Evolutionary conservation across 2,797 vertebrate genomes (phyloP).

Genomic region (Galaxias olidus): DNA sequence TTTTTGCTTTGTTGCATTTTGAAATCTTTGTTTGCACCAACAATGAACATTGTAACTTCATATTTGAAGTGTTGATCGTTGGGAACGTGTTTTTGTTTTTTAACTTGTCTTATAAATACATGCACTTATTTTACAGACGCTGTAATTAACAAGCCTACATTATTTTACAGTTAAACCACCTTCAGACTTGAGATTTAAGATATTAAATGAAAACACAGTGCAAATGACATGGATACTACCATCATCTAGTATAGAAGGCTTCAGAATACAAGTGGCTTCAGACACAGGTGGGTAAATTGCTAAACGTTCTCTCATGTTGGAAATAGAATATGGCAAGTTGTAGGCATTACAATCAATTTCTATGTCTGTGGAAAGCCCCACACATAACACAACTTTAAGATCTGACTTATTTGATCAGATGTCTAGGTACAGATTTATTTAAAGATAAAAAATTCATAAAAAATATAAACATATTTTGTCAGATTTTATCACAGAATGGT

Average conservation of each 20-base stretch:
- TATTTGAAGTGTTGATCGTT: slow-evolving; percentile 81
- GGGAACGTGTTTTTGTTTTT: slow-evolving; percentile 77
- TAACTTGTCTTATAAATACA: slow-evolving; percentile 53
- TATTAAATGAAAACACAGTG: slow-evolving; percentile 93
- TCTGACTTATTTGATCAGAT: not conserved
- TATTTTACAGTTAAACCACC: slow-evolving; percentile 88
- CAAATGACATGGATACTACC: slow-evolving; percentile 91
- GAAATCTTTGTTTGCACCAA: slow-evolving; percentile 71
- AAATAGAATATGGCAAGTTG: slow-evolving; percentile 33
- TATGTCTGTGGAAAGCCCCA: slow-evolving; percentile 31
- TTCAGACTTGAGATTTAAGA: slow-evolving; percentile 93
- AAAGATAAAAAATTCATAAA: no score
- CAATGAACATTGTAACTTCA: slow-evolving; percentile 78
- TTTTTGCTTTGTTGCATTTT: slow-evolving; percentile 72
- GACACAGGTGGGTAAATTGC: slow-evolving; percentile 81
- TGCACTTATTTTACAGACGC: slow-evolving; percentile 40
- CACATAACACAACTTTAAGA: slow-evolving; percentile 25
- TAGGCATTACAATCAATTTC: slow-evolving; percentile 30
- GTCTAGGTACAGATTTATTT: no score
- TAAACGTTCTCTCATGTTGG: slow-evolving; percentile 36
- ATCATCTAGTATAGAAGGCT: slow-evolving; percentile 84
- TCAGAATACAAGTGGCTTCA: slow-evolving; percentile 87
- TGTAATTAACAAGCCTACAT: slow-evolving; percentile 53
- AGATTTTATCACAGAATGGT: not conserved
- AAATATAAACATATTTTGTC: no score